Percentiles rank a stretch among this genome's conserved stretches.
Conservation (phyloP, 2,888 invertebrate species). For the Diplolepis rosae region DNA sequence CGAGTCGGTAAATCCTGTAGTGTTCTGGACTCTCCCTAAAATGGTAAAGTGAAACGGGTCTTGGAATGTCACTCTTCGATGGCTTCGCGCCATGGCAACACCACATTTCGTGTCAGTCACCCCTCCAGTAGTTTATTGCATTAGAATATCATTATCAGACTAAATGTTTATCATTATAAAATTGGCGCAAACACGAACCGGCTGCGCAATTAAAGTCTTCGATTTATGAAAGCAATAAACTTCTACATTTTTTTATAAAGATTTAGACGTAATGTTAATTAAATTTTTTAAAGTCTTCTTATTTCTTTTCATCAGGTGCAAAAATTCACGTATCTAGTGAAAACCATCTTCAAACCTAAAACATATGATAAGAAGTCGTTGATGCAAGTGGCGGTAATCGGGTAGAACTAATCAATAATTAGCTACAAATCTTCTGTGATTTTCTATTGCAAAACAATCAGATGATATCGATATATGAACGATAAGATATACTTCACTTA, state of each 20-base stretch:
- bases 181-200: neutral
- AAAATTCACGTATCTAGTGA: no score
- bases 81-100: neutral
- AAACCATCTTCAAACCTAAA: no score
- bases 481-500: no score
- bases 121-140: neutral
- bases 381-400: no score
- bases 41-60: conserved; percentile 1
- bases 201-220: conserved; percentile 20
- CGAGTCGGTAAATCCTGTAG: neutral
- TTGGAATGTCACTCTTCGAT: conserved; percentile 5
- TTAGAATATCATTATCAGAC: conserved; percentile 9
- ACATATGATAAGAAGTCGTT: no score
- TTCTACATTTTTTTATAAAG: conserved; percentile 44
- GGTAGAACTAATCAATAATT: no score
- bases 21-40: conserved; percentile 10
- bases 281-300: no score
- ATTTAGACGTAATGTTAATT: no score
- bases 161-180: neutral
- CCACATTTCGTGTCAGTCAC: neutral
- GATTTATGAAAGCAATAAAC: conserved; percentile 50
- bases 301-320: no score
- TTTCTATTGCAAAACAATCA: no score
- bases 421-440: no score
- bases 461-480: no score